Conservation (phyloP, 2,113 vertebrate genomes). For the Poeciliopsis occidentalis region DNA sequence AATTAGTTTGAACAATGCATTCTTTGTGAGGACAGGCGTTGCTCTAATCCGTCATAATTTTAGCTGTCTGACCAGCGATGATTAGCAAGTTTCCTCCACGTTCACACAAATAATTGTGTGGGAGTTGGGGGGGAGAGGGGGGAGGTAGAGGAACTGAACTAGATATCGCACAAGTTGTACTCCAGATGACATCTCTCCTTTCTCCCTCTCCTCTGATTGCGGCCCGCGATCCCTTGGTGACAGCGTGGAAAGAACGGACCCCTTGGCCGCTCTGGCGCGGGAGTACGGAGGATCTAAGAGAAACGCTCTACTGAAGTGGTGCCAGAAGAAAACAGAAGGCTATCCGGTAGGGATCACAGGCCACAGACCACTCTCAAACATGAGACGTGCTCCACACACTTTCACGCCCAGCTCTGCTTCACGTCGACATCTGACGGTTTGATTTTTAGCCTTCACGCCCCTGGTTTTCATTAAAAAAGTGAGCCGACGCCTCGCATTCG, state of each 20-base stretch:
- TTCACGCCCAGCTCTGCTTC: slow-evolving; percentile 39
- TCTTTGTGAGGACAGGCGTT: not conserved
- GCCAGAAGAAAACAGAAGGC: slow-evolving; percentile 97
- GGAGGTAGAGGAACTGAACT: not conserved
- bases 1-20: not conserved
- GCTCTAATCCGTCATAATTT: not conserved
- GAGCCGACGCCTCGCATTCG: not conserved
- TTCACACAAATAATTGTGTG: not conserved
- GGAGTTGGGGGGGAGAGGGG: not conserved
- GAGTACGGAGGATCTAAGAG: slow-evolving; percentile 97
- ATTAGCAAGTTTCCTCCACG: not conserved
- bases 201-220: slow-evolving; percentile 28
- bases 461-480: slow-evolving; percentile 31
- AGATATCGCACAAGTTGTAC: not conserved
- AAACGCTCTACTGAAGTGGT: slow-evolving; percentile 97
- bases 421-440: slow-evolving; percentile 1
- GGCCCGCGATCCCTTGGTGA: slow-evolving; percentile 69
- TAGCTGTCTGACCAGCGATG: not conserved
- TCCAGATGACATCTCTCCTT: slow-evolving; percentile 4
- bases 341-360: slow-evolving; percentile 88
- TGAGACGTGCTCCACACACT: slow-evolving; percentile 10
- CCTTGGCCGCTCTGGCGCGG: slow-evolving; percentile 91
- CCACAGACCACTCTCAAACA: slow-evolving; percentile 49
- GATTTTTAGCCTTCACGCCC: slow-evolving; percentile 18
- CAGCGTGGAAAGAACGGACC: slow-evolving; percentile 97